These are phyloP conservation scores for Isaurus tuberculatus DNA, from an alignment of 92 coral and sea anemone genomes.

Conservation along the genomic window DNA sequence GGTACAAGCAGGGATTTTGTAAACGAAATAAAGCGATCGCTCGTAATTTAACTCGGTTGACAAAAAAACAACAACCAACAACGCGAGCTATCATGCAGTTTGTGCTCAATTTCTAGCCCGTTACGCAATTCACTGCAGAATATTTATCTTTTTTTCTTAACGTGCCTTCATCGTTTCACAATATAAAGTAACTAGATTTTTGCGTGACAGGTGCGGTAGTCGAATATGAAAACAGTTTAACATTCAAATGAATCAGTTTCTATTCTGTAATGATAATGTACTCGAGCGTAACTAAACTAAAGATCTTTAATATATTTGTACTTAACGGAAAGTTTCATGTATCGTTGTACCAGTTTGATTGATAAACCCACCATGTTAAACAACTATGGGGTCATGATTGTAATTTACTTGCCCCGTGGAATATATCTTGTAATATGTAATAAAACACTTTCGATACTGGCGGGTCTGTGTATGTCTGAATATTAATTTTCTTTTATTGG, in stretches of 20 bases:
- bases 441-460: neutral
- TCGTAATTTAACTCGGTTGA: conserved; percentile 4
- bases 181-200: conserved; percentile 10
- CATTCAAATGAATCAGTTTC: conserved; percentile 35
- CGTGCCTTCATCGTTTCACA: neutral
- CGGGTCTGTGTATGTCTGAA: conserved; percentile 6
- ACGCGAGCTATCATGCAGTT: neutral
- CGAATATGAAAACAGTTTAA: conserved; percentile 27
- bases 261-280: conserved; percentile 3
- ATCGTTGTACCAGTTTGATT: neutral
- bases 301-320: conserved; percentile 3
- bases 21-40: conserved; percentile 13
- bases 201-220: conserved; percentile 46
- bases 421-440: conserved; percentile 22
- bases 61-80: neutral
- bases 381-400: neutral
- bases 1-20: conserved; percentile 21
- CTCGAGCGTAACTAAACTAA: conserved; percentile 43
- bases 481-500: conserved; percentile 35
- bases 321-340: neutral
- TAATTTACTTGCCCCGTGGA: neutral
- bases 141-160: neutral
- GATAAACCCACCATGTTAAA: too few relatives aligned
- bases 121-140: neutral
- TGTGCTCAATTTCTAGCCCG: conserved; percentile 3